Conservation (phyloP, 2,888 invertebrate species). For the Pristionchus maxplancki region DNA sequence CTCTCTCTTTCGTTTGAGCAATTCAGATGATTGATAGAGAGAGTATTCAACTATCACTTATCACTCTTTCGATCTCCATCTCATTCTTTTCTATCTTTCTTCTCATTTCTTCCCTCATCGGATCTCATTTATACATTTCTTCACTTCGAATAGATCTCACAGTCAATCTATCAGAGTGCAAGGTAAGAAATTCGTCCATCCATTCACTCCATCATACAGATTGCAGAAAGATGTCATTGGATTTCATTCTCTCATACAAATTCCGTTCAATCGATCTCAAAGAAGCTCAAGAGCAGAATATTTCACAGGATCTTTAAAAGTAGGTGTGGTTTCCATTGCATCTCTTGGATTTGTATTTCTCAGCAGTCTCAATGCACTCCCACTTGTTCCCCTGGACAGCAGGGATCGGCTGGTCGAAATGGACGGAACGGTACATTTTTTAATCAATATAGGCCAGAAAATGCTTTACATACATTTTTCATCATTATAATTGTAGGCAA, state of each 20-base stretch:
- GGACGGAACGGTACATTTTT: not conserved
- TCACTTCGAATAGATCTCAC: not conserved
- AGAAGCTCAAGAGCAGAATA: not conserved
- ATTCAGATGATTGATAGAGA: conserved; percentile 39
- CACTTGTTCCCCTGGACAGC: not conserved
- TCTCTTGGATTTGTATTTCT: not conserved
- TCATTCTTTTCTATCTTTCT: not conserved
- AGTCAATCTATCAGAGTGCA: not conserved
- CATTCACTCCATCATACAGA: too few relatives aligned
- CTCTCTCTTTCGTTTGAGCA: conserved; percentile 21
- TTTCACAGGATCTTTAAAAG: not conserved
- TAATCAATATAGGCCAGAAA: not conserved
- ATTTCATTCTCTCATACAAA: not conserved
- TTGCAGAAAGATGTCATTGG: conserved; percentile 1
- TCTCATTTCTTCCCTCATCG: not conserved
- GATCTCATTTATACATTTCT: not conserved
- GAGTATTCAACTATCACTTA: conserved; percentile 33
- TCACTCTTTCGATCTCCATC: not conserved
- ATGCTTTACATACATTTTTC: not conserved
- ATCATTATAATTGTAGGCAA: not conserved
- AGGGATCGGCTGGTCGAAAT: not conserved
- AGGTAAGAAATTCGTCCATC: not conserved
- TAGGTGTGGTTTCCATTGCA: not conserved
- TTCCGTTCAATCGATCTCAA: conserved; percentile 4
- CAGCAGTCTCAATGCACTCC: conserved; percentile 22